Evolutionary conservation across 2,113 vertebrate species (phyloP).

Genomic region (Bos javanicus): DNA sequence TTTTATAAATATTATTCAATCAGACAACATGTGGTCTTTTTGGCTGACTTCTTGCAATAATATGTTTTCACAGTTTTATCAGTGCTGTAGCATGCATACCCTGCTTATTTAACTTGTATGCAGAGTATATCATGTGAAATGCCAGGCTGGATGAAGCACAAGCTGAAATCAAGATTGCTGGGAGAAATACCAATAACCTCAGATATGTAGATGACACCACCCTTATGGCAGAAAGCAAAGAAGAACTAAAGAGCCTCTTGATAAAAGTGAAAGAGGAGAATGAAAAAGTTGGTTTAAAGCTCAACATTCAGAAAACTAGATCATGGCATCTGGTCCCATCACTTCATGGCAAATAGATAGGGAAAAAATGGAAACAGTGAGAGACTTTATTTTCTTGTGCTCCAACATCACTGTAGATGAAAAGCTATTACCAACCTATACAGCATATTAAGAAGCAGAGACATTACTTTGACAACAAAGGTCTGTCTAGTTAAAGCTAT

Average conservation of each 20-base stretch:
- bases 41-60: not conserved
- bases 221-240: not conserved
- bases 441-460: not conserved
- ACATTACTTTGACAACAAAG: not conserved
- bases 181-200: not conserved
- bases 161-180: not conserved
- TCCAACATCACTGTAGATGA: not conserved
- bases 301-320: not conserved
- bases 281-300: not conserved
- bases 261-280: not conserved
- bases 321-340: not conserved
- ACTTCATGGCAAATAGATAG: not conserved
- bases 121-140: not conserved
- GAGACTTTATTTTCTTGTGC: not conserved
- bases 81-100: not conserved
- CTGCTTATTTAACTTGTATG: not conserved
- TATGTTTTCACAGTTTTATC: not conserved
- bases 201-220: not conserved
- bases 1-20: not conserved
- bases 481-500: not conserved
- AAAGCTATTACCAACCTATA: not conserved
- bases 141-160: not conserved
- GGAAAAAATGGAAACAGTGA: not conserved
- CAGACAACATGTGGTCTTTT: not conserved
- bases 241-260: not conserved